Base-by-base conservation (phyloP, 1,140 invertebrate genomes). In the Dufourea novaeangliae region DNA sequence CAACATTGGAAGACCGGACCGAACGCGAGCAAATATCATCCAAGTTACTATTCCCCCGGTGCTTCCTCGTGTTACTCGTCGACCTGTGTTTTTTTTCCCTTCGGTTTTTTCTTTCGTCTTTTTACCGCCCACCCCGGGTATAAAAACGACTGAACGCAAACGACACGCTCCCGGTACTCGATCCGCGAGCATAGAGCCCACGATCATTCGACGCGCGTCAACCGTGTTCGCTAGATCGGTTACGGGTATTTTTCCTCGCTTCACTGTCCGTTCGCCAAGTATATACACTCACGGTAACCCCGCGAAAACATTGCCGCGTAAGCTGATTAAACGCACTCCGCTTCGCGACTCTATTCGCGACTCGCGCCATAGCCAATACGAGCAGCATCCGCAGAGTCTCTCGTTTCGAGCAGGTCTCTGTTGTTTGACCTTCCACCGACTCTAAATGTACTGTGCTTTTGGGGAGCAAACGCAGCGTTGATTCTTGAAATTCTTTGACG, bases 1-100 rank as follows among this genome's bases (percentile, higher is more conserved):
- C 80, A 86, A 85, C 80, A 85, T 86, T 78, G 76, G 52, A 67
- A 75, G 61, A 29, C 34, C 50, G 52, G 57, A 73, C 37, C n/a
- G 41, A 69, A 67, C 62, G 66, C 76, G 67, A 71, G 66, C 75
- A 85, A 84, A 84, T 77, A 87, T 81, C 73, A 59, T 61, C 61
- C 29, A 25, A 22, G 52, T 77, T 78, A 56, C 73, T 78, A 22
- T 41, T 54, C 54, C 37, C n/a, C 14, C 20, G 20, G 22, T 46
- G 27, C 29, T 46, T 27, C 56, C 75, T n/a, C n/a, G n/a, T 77
- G 50, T 72, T 62, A 46, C 44, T 37, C 54, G 2, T 17, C 20
- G n/a, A n/a, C 20, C 20, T 50, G 8, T n/a, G 5, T n/a, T n/a
- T n/a, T 20, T 20, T n/a, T 46, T 14, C 17, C 8, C 6, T n/a